Base-by-base conservation (phyloP, 1,140 invertebrate species). In the Cryptotermes secundus region DNA sequence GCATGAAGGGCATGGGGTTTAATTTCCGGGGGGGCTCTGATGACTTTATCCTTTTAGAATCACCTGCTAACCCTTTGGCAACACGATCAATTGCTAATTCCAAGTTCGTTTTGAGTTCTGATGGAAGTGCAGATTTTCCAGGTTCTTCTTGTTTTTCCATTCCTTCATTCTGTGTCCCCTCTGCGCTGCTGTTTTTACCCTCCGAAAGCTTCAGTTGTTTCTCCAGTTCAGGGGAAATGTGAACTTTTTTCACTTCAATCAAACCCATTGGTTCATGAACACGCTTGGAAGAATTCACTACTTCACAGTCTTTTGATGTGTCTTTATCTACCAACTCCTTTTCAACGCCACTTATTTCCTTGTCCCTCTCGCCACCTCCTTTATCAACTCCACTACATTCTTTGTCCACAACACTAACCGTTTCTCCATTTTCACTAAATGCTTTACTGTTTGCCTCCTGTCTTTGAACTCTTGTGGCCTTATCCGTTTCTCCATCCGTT, bases 1-100 rank as follows among this genome's bases (percentile, higher is more conserved):
- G 81, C 38, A 82, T n/a, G 45, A 82, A 45, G n/a, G 81, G 81
- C 38, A 82, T 45, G 19, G 42, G 81, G 31, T 82, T 80, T 24
- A 80, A 24, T 80, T 80, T 80, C 19, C 26, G 34, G 36, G 34
- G 0, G 19, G 34, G 26, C 42, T 45, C n/a, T 31, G 31, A 31
- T 42, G 10, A 22, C 0, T 45, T 10, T 34, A n/a, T 22, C 2
- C 42, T 12, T 82, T 45, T 19, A 12, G 35, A 7, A 26, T 34
- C 81, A 31, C 53, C 81, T 42, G 81, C 34, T 42, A n/a, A 10
- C 10, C 45, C 38, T 1, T 24, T 45, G 19, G 16, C 45, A 31
- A n/a, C 45, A 45, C 45, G n/a, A 19, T 82, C 45, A 82, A 45
- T 82, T 82, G 34, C 80, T 26, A 81, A 26, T 16, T 42, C 38